Conservation (phyloP, 2,888 invertebrate genomes). For the Drepanosiphum platanoidis region DNA sequence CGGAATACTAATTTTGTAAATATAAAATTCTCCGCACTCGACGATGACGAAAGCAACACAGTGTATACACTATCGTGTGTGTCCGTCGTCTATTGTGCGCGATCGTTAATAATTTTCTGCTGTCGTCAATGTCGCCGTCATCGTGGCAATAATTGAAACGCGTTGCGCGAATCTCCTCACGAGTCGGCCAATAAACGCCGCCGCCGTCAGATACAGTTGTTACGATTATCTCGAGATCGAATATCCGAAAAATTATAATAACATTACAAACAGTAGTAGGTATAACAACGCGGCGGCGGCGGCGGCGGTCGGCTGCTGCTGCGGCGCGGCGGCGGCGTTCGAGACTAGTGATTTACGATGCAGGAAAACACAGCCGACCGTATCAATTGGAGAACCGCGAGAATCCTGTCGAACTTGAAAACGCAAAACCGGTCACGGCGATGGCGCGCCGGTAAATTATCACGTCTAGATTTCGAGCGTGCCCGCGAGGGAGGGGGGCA, state of each 20-base stretch:
- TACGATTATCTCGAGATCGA: neutral
- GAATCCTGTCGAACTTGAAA: slow-evolving; percentile 36
- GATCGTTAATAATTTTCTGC: no score
- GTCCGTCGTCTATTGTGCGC: no score
- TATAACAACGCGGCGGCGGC: no score
- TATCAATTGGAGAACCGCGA: neutral
- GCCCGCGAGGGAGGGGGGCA: neutral
- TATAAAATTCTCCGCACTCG: no score
- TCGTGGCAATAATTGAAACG: neutral
- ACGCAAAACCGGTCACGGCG: slow-evolving; percentile 28
- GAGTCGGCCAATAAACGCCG: neutral
- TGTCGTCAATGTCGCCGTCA: no score
- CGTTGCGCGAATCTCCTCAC: neutral
- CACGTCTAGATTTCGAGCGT: neutral
- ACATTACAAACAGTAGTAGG: neutral
- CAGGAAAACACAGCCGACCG: neutral
- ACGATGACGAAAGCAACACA: no score
- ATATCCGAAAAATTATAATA: neutral
- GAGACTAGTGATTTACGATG: neutral
- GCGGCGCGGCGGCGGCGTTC: no score
- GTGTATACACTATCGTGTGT: no score
- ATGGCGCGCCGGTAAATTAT: neutral
- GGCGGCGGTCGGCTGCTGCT: no score
- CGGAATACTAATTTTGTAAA: no score
- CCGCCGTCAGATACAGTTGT: neutral